Base-by-base conservation (phyloP, 2,113 vertebrate species). In the Aegotheles bennettii region DNA sequence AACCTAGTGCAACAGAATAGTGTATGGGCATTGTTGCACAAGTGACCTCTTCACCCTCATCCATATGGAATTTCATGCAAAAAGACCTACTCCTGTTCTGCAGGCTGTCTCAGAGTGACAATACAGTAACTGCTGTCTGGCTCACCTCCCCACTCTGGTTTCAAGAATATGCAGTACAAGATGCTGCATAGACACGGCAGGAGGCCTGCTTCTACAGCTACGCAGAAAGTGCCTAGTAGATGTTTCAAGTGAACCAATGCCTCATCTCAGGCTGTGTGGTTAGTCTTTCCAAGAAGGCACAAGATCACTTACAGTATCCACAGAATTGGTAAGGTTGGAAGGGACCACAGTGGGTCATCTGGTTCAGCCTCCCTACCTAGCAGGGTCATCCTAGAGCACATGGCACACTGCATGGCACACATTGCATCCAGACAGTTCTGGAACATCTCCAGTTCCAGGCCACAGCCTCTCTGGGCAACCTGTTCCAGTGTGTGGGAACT, bases 21-120 rank as follows among this genome's bases (percentile, higher is more conserved):
- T 7, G 19, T 0, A 0, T 24, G 12, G 2, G 5, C 2, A 0
- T 24, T 42, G n/a, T 48, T 36, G 40, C 26, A 17, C 18, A 26
- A 48, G 26, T 18, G 48, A 19, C 33, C 24, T 76, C 40, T 67
- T 47, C 23, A 67, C n/a, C 25, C 21, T 31, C 8, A 1, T 16
- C 16, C 47, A 25, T 5, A n/a, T 1, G 35, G 25, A 50, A 57
- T 35, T 29, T 29, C 40, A 65, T 0, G 0, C 47, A n/a, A 33
- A 38, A 54, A 29, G 23, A 67, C 38, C 16, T 56, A 13, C 29
- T 59, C 12, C 13, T 59, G n/a, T 38, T 65, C 40, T 33, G 35
- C 57, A 48, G 65, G 20, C 15, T 48, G 19, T 42, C 88, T 57
- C 57, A 71, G n/a, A 28, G 9, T 18, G 40, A 47, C 78, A 54